Conservation (phyloP, 2,888 invertebrate genomes). For the Ectropis crepuscularia region DNA sequence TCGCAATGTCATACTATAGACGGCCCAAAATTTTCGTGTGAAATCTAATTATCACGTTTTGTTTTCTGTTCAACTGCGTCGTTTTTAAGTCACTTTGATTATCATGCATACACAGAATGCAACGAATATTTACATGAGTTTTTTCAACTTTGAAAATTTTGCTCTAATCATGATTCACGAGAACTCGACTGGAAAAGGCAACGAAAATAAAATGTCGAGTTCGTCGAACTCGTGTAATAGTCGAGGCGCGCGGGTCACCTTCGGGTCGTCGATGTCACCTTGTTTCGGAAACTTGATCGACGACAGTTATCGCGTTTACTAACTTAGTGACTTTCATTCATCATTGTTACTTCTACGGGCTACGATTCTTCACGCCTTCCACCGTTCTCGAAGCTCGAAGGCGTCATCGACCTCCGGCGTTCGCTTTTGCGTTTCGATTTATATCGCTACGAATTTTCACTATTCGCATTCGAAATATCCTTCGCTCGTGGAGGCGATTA, state of each 20-base stretch:
- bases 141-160: slow-evolving; percentile 10
- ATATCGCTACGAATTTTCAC: slow-evolving; percentile 17
- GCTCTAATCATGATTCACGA: slow-evolving; percentile 39
- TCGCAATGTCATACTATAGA: slow-evolving; percentile 43
- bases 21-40: slow-evolving; percentile 45
- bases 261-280: slow-evolving; percentile 79
- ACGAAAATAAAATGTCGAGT: slow-evolving; percentile 56
- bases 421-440: slow-evolving; percentile 8
- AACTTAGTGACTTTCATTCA: slow-evolving; percentile 67
- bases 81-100: slow-evolving; percentile 12
- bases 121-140: slow-evolving; percentile 14
- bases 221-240: slow-evolving; percentile 69
- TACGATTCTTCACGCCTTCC: slow-evolving; percentile 40
- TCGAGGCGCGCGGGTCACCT: slow-evolving; percentile 70
- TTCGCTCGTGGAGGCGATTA: slow-evolving; percentile 58
- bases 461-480: slow-evolving; percentile 47
- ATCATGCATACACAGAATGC: slow-evolving; percentile 18
- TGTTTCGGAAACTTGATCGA: slow-evolving; percentile 77
- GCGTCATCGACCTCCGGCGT: slow-evolving; percentile 35
- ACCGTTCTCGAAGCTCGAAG: slow-evolving; percentile 31
- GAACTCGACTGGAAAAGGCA: slow-evolving; percentile 48
- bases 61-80: slow-evolving; percentile 38
- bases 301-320: slow-evolving; percentile 68
- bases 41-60: slow-evolving; percentile 34
- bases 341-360: slow-evolving; percentile 54